Conservation (phyloP, 1,140 invertebrate species). For the Papilio xuthus region DNA sequence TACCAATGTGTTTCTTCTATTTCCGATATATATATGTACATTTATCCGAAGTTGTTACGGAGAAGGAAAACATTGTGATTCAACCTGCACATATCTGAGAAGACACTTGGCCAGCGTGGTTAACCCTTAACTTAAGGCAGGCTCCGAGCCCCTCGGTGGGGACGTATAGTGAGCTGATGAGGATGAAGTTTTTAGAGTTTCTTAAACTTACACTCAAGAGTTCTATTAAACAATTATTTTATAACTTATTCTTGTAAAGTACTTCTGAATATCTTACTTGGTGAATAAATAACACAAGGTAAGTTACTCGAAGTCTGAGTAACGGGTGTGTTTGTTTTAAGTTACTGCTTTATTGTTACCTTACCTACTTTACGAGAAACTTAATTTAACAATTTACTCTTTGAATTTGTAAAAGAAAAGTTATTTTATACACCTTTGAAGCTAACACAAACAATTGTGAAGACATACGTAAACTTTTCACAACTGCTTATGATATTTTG, state of each 20-base stretch:
- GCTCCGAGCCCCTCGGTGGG: too few relatives aligned
- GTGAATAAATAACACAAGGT: neutral
- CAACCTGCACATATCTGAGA: too few relatives aligned
- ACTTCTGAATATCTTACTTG: neutral
- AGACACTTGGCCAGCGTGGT: too few relatives aligned
- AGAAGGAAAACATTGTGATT: too few relatives aligned
- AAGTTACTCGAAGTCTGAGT: neutral
- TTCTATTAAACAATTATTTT: neutral
- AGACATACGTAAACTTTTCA: neutral
- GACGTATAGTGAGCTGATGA: too few relatives aligned
- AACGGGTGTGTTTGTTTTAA: neutral
- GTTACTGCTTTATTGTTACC: neutral
- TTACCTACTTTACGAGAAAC: neutral
- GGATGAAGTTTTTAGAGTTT: too few relatives aligned
- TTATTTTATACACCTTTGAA: neutral
- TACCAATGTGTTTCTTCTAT: too few relatives aligned
- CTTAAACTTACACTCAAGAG: too few relatives aligned
- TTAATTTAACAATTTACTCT: neutral
- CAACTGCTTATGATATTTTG: neutral
- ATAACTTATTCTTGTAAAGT: neutral
- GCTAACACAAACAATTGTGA: neutral
- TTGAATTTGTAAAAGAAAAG: neutral
- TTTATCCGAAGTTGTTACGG: too few relatives aligned
- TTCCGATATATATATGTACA: too few relatives aligned
- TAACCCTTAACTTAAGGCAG: too few relatives aligned